Conservation (phyloP, 2,113 vertebrate species). For the Zingel zingel region DNA sequence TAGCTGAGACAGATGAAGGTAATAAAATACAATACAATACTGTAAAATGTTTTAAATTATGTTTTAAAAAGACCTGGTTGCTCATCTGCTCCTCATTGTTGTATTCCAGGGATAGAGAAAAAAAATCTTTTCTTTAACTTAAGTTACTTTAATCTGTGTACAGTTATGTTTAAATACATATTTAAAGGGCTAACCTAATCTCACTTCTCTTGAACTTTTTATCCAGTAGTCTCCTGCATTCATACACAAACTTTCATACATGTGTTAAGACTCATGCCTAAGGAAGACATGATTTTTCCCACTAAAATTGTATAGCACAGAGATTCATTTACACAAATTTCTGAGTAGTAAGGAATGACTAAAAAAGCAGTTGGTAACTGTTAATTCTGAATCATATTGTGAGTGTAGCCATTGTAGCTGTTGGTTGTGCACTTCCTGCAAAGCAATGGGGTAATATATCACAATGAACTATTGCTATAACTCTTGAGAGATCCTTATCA, state of each 20-base stretch:
- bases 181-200: background rate
- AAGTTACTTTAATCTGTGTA: background rate
- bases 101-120: background rate
- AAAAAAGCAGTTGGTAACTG: background rate
- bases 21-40: background rate
- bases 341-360: background rate
- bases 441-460: background rate
- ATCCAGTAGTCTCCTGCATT: background rate
- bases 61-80: slow-evolving; percentile 5
- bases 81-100: background rate
- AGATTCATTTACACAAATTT: background rate
- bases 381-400: background rate
- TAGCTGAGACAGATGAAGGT: slow-evolving; percentile 55
- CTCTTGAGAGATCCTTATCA: slow-evolving; percentile 11
- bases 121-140: background rate
- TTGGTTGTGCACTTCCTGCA: background rate
- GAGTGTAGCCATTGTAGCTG: background rate
- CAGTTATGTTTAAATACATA: background rate
- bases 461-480: background rate
- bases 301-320: background rate
- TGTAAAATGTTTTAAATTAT: slow-evolving; percentile 3
- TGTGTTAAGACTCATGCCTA: background rate
- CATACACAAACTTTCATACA: background rate
- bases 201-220: background rate
- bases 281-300: no score